These are phyloP conservation scores for Arbacia lixula DNA, from an alignment of 53 echinoderm and acorn worm species.

Conservation along the genomic window DNA sequence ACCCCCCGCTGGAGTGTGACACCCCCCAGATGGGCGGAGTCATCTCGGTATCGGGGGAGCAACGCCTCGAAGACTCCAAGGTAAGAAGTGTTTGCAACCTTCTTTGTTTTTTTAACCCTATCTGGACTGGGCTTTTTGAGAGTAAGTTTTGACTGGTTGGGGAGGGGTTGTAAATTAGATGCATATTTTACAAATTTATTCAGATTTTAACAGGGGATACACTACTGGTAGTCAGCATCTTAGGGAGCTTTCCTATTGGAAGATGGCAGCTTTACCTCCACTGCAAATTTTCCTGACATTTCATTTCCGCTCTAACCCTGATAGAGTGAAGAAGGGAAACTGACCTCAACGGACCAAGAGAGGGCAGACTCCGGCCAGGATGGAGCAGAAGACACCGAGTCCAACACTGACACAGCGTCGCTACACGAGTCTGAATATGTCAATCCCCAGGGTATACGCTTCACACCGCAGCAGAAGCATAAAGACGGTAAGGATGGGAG, in stretches of 20 bases:
- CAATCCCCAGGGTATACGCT: conserved; percentile 92
- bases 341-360: conserved; percentile 58
- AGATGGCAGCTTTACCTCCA: too few species aligned
- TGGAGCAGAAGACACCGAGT: conserved; percentile 83
- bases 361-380: conserved; percentile 75
- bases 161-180: too few species aligned
- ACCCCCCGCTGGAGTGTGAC: conserved; percentile 55
- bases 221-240: too few species aligned
- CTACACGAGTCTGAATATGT: conserved; percentile 95
- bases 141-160: too few species aligned
- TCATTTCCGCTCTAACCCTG: not conserved
- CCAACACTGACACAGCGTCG: conserved; percentile 95
- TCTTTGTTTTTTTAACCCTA: not conserved
- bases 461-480: conserved; percentile 89
- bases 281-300: not conserved
- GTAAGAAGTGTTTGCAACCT: conserved; percentile 30
- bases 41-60: conserved; percentile 81
- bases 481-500: conserved; percentile 89
- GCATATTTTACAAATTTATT: too few species aligned
- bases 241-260: too few species aligned
- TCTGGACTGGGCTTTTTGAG: too few species aligned
- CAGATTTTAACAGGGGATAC: too few species aligned
- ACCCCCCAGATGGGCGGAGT: conserved; percentile 70
- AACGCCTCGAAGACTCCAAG: conserved; percentile 64
- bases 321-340: conserved; percentile 66